phyloP scores from a whole-genome alignment of 2,888 invertebrate species.

The Galerucella pusilla region DNA sequence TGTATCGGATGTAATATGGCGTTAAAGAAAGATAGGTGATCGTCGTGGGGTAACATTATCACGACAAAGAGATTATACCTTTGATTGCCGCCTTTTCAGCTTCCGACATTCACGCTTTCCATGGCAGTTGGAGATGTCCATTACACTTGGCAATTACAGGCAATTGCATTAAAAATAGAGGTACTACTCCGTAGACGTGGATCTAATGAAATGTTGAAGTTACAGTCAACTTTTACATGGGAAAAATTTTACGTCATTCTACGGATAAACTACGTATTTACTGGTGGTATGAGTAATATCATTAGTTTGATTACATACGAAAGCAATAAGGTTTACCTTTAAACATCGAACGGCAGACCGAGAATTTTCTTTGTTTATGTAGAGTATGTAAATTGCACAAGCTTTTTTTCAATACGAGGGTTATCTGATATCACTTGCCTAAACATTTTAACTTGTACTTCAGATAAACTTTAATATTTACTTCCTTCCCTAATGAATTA shows the following conservation, averaged over 20 bases:
- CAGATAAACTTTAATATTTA: too few species aligned
- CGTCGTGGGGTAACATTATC: slow-evolving; percentile 50
- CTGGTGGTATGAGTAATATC: slow-evolving; percentile 37
- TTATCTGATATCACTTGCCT: not conserved
- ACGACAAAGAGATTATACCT: slow-evolving; percentile 50
- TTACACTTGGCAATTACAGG: slow-evolving; percentile 57
- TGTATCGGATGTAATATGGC: slow-evolving; percentile 34
- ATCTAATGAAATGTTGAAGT: slow-evolving; percentile 52
- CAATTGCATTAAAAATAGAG: slow-evolving; percentile 56
- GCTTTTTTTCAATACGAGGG: not conserved
- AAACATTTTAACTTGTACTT: not conserved
- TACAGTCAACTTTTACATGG: slow-evolving; percentile 46
- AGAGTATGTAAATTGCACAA: not conserved
- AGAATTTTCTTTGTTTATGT: slow-evolving; percentile 30
- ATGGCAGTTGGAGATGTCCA: slow-evolving; percentile 58
- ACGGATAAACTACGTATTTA: slow-evolving; percentile 41
- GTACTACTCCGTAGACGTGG: slow-evolving; percentile 46
- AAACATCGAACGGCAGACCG: not conserved
- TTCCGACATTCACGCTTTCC: slow-evolving; percentile 60
- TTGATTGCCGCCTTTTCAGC: slow-evolving; percentile 59
- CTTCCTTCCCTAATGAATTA: too few species aligned
- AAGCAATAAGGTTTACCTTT: slow-evolving; percentile 30
- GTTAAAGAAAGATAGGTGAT: slow-evolving; percentile 40
- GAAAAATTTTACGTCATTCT: slow-evolving; percentile 44
- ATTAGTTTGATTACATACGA: slow-evolving; percentile 41